A percentile compares a stretch with the other conserved stretches of the same genome.
Evolutionary conservation across 2,888 invertebrate genomes (phyloP).

Genomic region (Acheta domesticus): DNA sequence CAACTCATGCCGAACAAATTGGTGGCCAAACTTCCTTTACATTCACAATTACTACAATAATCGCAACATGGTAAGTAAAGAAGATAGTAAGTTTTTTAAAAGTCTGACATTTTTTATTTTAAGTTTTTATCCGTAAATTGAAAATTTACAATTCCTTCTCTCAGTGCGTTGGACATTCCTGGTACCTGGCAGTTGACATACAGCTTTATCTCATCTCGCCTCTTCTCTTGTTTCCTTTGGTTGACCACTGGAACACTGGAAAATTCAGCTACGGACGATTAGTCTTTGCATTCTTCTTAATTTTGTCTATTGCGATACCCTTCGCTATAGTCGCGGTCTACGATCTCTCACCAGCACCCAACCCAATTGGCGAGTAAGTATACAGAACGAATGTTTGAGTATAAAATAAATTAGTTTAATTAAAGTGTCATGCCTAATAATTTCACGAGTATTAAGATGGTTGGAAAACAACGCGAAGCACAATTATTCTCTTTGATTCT

Average conservation of each 20-base stretch:
- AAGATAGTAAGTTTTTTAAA: too few relatives aligned
- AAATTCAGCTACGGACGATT: too few relatives aligned
- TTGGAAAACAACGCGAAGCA: too few relatives aligned
- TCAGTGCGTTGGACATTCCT: background rate
- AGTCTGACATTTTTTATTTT: too few relatives aligned
- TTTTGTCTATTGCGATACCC: background rate
- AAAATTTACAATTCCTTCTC: too few relatives aligned
- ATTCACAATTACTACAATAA: background rate
- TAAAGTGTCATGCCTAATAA: too few relatives aligned
- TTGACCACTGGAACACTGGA: background rate
- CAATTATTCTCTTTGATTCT: too few relatives aligned
- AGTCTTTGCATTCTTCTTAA: too few relatives aligned
- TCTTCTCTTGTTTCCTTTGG: background rate
- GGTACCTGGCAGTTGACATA: background rate
- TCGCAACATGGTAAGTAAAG: background rate
- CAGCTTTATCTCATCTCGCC: background rate
- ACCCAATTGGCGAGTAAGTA: background rate
- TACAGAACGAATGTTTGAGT: too few relatives aligned
- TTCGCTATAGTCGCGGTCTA: background rate
- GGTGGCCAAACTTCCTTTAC: background rate
- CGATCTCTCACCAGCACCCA: background rate
- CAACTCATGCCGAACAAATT: background rate
- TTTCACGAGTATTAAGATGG: too few relatives aligned
- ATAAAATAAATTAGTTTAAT: too few relatives aligned
- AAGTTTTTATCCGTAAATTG: too few relatives aligned